phyloP scores from a whole-genome alignment of 2,888 invertebrate genomes.

The Lampropteryx suffumata region DNA sequence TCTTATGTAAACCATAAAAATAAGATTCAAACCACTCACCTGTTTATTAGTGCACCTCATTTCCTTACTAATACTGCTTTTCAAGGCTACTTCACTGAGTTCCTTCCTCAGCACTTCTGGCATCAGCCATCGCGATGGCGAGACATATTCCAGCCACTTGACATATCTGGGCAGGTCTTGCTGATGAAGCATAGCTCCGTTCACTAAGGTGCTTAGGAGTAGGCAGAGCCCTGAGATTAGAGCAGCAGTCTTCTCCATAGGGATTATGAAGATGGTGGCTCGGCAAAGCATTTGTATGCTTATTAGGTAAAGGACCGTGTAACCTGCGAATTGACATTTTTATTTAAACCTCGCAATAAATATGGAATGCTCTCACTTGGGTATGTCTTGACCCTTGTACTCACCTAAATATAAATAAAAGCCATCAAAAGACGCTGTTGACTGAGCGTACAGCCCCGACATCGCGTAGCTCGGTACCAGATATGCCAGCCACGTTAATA shows the following conservation, averaged over 20 bases:
- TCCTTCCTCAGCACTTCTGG: constrained; percentile 86
- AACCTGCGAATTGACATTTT: constrained; percentile 72
- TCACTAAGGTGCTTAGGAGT: constrained; percentile 84
- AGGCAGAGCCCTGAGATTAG: constrained; percentile 84
- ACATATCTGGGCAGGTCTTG: constrained; percentile 38
- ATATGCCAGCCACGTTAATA: constrained; percentile 92
- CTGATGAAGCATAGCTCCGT: constrained; percentile 87
- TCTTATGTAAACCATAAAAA: too few species aligned
- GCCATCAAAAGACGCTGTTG: constrained; percentile 84
- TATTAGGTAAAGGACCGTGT: constrained; percentile 87
- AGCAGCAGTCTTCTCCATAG: constrained; percentile 85
- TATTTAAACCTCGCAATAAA: background rate
- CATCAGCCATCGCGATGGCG: constrained; percentile 89
- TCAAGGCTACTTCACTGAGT: constrained; percentile 85
- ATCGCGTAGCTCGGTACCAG: constrained; percentile 94
- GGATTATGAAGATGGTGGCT: constrained; percentile 86
- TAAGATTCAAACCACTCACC: background rate
- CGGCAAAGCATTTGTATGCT: constrained; percentile 86
- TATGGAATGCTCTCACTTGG: too few species aligned
- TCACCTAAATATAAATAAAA: constrained; percentile 88
- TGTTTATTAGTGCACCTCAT: constrained; percentile 45
- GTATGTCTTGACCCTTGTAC: too few species aligned
- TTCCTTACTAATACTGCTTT: constrained; percentile 73
- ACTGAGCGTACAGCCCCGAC: constrained; percentile 91
- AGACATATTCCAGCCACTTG: constrained; percentile 85